A percentile compares a stretch with the other conserved stretches of the same genome.
These are phyloP conservation scores for Eremophila alpestris DNA, from an alignment of 2,797 vertebrate species.

Conservation along the genomic window DNA sequence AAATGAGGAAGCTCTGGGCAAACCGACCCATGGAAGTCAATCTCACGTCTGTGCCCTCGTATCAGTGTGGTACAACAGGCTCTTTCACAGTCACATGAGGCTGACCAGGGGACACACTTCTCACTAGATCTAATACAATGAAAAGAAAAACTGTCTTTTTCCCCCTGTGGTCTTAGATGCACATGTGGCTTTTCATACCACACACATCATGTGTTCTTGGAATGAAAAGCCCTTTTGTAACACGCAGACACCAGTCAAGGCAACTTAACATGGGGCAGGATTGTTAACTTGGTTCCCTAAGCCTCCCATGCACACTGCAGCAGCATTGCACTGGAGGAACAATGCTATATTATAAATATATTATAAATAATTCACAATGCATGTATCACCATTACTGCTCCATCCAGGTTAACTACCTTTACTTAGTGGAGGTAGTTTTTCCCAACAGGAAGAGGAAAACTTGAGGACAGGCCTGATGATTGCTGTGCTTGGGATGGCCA, in stretches of 20 bases:
- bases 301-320: constrained; percentile 17
- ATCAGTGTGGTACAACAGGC: constrained; percentile 53
- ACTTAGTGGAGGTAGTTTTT: neutral
- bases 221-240: constrained; percentile 67
- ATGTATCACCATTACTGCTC: neutral
- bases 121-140: constrained; percentile 55
- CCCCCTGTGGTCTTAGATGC: constrained; percentile 64
- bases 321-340: neutral
- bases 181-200: constrained; percentile 72
- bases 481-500: neutral
- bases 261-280: constrained; percentile 60
- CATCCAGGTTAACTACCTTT: neutral
- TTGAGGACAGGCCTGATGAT: neutral
- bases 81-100: constrained; percentile 60
- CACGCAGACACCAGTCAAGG: constrained; percentile 11
- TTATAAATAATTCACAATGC: neutral
- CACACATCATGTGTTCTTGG: constrained; percentile 69
- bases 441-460: neutral
- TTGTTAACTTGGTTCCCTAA: constrained; percentile 51
- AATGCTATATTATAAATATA: neutral
- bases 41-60: neutral
- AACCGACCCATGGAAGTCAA: constrained; percentile 15
- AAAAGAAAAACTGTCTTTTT: constrained; percentile 70
- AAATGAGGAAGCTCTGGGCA: constrained; percentile 14
- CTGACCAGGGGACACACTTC: constrained; percentile 59